Evolutionary conservation across 2,113 vertebrate genomes (phyloP).

Genomic region (Piaya cayana): DNA sequence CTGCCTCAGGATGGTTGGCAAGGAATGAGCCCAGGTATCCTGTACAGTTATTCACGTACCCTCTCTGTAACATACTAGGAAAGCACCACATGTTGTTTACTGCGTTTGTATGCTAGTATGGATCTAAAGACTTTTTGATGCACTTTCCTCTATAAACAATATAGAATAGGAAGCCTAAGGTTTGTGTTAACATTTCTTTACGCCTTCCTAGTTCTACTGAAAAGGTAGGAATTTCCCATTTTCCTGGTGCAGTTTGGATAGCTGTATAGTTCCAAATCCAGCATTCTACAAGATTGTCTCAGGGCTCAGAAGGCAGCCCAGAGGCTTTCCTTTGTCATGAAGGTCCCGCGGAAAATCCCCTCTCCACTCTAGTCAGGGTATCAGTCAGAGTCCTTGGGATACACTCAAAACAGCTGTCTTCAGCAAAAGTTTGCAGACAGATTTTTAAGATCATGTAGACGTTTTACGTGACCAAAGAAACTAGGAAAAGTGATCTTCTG

Average conservation of each 20-base stretch:
- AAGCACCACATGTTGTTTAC: neutral
- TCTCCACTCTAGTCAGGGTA: neutral
- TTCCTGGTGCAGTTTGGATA: fast-evolving
- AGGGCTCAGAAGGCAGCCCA: neutral
- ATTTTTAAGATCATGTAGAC: neutral
- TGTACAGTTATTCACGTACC: neutral
- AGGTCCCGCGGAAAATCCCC: neutral
- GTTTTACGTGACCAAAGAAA: neutral
- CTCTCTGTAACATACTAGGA: neutral
- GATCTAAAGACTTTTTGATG: neutral
- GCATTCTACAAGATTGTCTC: neutral
- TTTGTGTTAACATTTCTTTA: neutral
- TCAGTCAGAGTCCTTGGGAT: neutral
- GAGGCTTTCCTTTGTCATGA: neutral
- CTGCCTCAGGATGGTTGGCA: neutral
- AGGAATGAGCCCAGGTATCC: neutral
- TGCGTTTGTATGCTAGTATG: neutral
- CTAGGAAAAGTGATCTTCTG: neutral
- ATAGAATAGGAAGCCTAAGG: neutral
- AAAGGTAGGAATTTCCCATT: neutral
- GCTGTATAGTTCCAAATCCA: neutral
- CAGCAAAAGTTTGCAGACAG: neutral
- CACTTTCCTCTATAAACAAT: neutral
- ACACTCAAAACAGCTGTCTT: neutral
- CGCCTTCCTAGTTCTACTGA: neutral